These are phyloP conservation scores for Sphyrna mokarran DNA, from an alignment of 2,113 vertebrate genomes.

Conservation along the genomic window DNA sequence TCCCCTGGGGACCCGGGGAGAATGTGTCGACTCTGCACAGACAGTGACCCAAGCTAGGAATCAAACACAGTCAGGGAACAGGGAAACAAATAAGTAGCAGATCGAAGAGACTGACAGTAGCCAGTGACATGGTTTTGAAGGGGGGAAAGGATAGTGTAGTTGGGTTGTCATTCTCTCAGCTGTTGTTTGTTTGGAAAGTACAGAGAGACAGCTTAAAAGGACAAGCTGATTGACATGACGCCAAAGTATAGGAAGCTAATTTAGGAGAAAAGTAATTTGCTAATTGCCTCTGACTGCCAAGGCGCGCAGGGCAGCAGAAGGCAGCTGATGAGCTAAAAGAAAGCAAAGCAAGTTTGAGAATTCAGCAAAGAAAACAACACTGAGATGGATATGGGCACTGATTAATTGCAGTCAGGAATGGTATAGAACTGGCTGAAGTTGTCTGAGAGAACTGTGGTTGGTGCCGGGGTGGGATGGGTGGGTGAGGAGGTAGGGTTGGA, in stretches of 20 bases:
- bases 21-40: too few relatives aligned
- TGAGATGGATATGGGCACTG: slow-evolving; percentile 42
- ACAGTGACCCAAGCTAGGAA: too few relatives aligned
- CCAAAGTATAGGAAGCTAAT: slow-evolving; percentile 42
- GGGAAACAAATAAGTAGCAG: background rate
- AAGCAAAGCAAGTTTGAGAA: slow-evolving; percentile 34
- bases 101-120: background rate
- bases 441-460: background rate
- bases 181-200: slow-evolving; percentile 10
- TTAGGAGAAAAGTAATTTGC: slow-evolving; percentile 43
- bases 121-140: background rate
- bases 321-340: slow-evolving; percentile 47
- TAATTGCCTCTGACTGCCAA: slow-evolving; percentile 45
- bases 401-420: slow-evolving; percentile 45
- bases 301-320: slow-evolving; percentile 42
- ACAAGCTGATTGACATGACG: slow-evolving; percentile 38
- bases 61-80: background rate
- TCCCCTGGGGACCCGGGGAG: too few relatives aligned
- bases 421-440: slow-evolving; percentile 42
- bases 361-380: slow-evolving; percentile 10
- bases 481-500: too few relatives aligned
- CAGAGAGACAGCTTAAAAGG: background rate
- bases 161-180: slow-evolving; percentile 21
- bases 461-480: too few relatives aligned
- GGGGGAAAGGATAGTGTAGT: background rate